A percentile compares a stretch with the other conserved stretches of the same genome.
These are phyloP conservation scores for Hartigia nigra DNA, from an alignment of 2,888 invertebrate species.

Conservation along the genomic window DNA sequence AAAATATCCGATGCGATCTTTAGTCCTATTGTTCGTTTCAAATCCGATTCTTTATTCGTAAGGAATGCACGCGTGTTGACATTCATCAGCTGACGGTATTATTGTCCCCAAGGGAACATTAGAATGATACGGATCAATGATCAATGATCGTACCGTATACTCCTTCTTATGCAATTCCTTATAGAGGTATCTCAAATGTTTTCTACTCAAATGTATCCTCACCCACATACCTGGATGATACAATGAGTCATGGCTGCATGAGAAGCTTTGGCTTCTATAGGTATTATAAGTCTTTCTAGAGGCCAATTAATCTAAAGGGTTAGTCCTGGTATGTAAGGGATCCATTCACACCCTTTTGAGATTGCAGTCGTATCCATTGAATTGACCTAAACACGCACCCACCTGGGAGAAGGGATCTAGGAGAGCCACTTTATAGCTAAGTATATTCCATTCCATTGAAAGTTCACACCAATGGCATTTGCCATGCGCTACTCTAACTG, in stretches of 20 bases:
- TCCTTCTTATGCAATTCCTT: neutral
- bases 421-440: neutral
- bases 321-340: slow-evolving; percentile 44
- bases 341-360: slow-evolving; percentile 44
- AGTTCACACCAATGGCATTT: slow-evolving; percentile 61
- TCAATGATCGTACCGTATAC: neutral
- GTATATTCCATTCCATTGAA: slow-evolving; percentile 47
- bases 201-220: too few species aligned
- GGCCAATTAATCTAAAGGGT: neutral
- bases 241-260: neutral
- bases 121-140: neutral
- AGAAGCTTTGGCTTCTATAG: neutral
- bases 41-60: neutral
- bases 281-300: neutral
- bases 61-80: neutral
- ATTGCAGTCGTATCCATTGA: slow-evolving; percentile 39
- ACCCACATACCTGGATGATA: neutral
- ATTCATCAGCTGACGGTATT: neutral
- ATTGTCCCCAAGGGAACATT: neutral
- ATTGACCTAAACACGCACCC: slow-evolving; percentile 48
- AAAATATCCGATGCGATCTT: neutral
- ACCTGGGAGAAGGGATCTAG: slow-evolving; percentile 23
- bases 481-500: slow-evolving; percentile 35
- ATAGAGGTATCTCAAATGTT: neutral
- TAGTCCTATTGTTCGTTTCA: neutral